Base-by-base conservation (phyloP, 1,140 invertebrate species). In the Archivesica marissinica region DNA sequence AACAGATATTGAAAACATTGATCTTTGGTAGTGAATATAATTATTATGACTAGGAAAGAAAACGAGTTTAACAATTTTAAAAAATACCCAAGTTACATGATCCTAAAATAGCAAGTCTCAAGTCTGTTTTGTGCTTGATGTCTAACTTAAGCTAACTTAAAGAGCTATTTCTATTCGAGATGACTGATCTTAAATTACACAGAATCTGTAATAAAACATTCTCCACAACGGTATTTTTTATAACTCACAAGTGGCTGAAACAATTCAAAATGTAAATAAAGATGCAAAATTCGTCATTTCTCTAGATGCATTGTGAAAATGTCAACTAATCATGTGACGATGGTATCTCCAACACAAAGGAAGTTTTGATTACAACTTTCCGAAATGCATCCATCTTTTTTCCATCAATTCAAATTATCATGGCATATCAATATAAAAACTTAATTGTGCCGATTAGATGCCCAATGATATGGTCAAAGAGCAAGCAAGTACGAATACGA, bases 381-480 rank as follows among this genome's bases (percentile, higher is more conserved):
- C 33, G 52, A 44, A 47, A 59, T 61, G 25, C 77, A 68, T 64
- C 54, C 80, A 83, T 83, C 80, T 56, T 72, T 83, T 83, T 83
- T 47, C 66, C 70, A 83, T 83, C 52, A 52, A 83, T 83, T 41
- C 50, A 44, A 39, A 83, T 83, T 59, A 75, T 47, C 41, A 23
- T 83, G 80, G 54, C 80, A 56, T 83, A 83, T 83, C 70, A 72
- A 75, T 83, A 81, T 83, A 83, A 72, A 50, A 64, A 64, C 66
- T 41, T 75, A 75, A 75, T 83, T 79, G 77, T 50, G 25, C 59
- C 25, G 54, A 79, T 79, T 79, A 64, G 80, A 75, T 70, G 30
- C 44, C 35, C 50, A 20, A 64, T 30, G 47, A 47, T 61, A 41
- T 23, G 30, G 41, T 52, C 68, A 33, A 35, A 64, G 56, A 33